Conservation (phyloP, 2,888 invertebrate genomes). For the Lasioglossum oenotherae region DNA sequence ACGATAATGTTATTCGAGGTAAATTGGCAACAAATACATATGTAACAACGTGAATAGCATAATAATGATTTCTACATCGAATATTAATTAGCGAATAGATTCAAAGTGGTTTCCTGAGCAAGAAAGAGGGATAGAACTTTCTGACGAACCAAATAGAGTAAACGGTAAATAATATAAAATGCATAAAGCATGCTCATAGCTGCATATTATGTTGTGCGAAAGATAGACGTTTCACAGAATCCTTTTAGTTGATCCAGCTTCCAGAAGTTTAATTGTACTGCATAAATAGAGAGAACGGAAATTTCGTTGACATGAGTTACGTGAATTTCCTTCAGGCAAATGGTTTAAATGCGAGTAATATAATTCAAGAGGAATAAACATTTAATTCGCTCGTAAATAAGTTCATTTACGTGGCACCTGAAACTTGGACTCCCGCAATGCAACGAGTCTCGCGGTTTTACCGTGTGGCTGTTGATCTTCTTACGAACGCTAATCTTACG, state of each 20-base stretch:
- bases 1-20: background rate
- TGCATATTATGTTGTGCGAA: background rate
- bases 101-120: background rate
- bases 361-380: slow-evolving; percentile 30
- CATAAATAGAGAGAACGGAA: background rate
- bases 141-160: background rate
- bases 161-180: background rate
- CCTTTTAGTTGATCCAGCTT: background rate
- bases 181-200: background rate
- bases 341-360: slow-evolving; percentile 20
- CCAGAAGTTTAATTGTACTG: background rate
- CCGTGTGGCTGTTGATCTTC: slow-evolving; percentile 36
- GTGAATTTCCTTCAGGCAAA: slow-evolving; percentile 13
- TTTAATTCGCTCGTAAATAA: slow-evolving; percentile 36
- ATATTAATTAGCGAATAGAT: background rate
- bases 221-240: background rate
- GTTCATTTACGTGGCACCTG: slow-evolving; percentile 24
- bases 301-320: slow-evolving; percentile 2
- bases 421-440: slow-evolving; percentile 19
- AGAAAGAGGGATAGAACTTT: background rate
- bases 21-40: background rate
- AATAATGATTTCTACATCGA: background rate
- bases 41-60: background rate
- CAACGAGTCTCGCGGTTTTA: slow-evolving; percentile 31
- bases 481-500: slow-evolving; percentile 18